These are phyloP conservation scores for Luehdorfia chinensis DNA, from an alignment of 1,140 invertebrate genomes.

Conservation along the genomic window DNA sequence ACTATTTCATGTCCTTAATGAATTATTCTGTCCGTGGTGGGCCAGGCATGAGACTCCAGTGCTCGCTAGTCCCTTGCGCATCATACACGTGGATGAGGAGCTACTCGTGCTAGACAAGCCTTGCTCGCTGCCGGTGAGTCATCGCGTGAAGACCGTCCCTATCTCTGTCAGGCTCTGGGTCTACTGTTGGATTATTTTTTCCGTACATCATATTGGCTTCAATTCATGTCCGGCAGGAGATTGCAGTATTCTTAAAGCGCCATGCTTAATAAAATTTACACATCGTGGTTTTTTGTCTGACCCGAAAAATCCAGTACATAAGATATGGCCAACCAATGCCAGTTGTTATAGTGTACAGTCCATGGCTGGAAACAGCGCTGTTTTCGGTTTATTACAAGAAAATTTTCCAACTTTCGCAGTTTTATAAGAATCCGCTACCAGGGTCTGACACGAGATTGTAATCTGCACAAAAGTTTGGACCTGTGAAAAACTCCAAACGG, in stretches of 20 bases:
- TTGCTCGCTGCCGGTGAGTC: constrained; percentile 90
- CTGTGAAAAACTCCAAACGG: constrained; percentile 45
- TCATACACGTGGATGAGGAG: constrained; percentile 89
- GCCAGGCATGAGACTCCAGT: constrained; percentile 87
- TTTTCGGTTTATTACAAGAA: too few relatives aligned
- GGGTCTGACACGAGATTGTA: constrained; percentile 55
- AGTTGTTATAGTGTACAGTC: too few relatives aligned
- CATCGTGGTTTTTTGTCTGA: too few relatives aligned
- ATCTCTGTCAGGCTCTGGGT: constrained; percentile 42
- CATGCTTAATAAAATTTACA: too few relatives aligned
- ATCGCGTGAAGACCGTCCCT: constrained; percentile 37
- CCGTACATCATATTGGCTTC: neutral
- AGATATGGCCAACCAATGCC: too few relatives aligned
- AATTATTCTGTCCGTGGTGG: constrained; percentile 51
- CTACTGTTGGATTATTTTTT: neutral
- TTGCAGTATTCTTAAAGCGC: too few relatives aligned
- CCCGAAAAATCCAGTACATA: too few relatives aligned
- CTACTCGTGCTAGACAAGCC: constrained; percentile 93
- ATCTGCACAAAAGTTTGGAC: constrained; percentile 56
- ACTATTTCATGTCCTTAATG: constrained; percentile 36
- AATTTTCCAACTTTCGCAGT: too few relatives aligned
- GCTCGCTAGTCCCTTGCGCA: constrained; percentile 84
- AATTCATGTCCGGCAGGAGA: too few relatives aligned
- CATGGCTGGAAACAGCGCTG: too few relatives aligned
- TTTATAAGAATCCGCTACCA: too few relatives aligned